These are phyloP conservation scores for Eulemur macaco DNA, from an alignment of 2,113 vertebrate species.

Conservation along the genomic window DNA sequence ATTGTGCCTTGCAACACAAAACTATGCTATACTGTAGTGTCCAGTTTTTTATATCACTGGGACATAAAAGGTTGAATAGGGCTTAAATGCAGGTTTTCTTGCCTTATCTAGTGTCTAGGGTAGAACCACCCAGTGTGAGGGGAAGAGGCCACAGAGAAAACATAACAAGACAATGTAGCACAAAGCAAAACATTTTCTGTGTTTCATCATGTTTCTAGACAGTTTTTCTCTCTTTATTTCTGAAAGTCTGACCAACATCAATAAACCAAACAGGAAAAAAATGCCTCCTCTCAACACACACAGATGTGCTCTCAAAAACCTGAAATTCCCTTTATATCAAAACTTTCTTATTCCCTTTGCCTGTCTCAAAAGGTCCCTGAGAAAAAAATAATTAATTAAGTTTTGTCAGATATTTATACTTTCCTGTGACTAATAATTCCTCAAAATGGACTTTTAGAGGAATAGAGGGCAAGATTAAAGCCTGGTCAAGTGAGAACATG, in stretches of 20 bases:
- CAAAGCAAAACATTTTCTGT: not conserved
- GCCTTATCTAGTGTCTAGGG: not conserved
- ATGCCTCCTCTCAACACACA: not conserved
- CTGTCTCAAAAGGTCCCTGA: not conserved
- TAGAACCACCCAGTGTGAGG: no score
- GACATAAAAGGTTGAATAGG: not conserved
- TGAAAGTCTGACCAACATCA: not conserved
- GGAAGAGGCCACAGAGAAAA: not conserved
- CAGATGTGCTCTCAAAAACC: not conserved
- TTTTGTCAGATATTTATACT: not conserved
- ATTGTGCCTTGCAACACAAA: not conserved
- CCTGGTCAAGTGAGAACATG: not conserved
- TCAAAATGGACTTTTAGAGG: not conserved
- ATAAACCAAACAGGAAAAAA: not conserved
- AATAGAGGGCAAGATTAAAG: not conserved
- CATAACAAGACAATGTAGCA: not conserved
- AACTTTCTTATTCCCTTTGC: not conserved
- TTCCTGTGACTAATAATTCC: not conserved
- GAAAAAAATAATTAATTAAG: not conserved
- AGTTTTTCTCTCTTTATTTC: not conserved
- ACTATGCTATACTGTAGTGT: not conserved
- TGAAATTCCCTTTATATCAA: not conserved
- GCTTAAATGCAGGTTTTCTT: not conserved
- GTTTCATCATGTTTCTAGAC: not conserved
- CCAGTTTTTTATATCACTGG: not conserved